These are phyloP conservation scores for Tachina fera DNA, from an alignment of 2,888 invertebrate species.

Conservation along the genomic window DNA sequence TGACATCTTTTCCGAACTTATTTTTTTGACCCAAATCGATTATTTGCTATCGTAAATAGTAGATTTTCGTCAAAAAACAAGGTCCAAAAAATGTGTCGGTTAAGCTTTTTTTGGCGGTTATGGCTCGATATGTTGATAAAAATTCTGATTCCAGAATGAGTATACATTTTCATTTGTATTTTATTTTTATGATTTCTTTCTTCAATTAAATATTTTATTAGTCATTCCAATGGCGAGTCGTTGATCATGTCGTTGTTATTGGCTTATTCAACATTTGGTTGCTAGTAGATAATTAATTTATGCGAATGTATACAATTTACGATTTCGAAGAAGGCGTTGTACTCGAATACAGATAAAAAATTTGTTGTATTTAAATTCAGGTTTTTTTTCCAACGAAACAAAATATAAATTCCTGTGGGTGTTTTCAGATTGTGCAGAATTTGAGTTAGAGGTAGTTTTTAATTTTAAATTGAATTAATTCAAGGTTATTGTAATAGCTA, in stretches of 20 bases:
- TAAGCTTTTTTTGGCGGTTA: too few relatives aligned
- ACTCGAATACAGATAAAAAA: slow-evolving; percentile 17
- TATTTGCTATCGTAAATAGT: too few relatives aligned
- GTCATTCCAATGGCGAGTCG: slow-evolving; percentile 47
- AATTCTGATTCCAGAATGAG: neutral
- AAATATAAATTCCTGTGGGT: slow-evolving; percentile 48
- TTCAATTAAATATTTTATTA: slow-evolving; percentile 43
- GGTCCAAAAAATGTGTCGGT: too few relatives aligned
- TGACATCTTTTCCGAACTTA: too few relatives aligned
- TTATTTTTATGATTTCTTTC: neutral
- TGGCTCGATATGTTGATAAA: neutral
- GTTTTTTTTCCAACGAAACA: slow-evolving; percentile 25
- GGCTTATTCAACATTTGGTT: slow-evolving; percentile 22
- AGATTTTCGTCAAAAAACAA: too few relatives aligned
- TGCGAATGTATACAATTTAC: slow-evolving; percentile 59
- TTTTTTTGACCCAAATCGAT: too few relatives aligned
- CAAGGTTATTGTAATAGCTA: slow-evolving; percentile 64
- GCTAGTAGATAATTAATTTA: slow-evolving; percentile 65
- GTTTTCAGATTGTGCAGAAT: slow-evolving; percentile 54
- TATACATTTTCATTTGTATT: slow-evolving; percentile 2
- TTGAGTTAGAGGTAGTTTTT: slow-evolving; percentile 27
- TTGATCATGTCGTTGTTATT: slow-evolving; percentile 36
- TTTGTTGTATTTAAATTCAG: slow-evolving; percentile 38
- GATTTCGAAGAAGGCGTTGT: slow-evolving; percentile 65
- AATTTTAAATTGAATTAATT: slow-evolving; percentile 46